Conservation (phyloP, 2,797 vertebrate genomes). For the Phrynocephalus guinanensis region DNA sequence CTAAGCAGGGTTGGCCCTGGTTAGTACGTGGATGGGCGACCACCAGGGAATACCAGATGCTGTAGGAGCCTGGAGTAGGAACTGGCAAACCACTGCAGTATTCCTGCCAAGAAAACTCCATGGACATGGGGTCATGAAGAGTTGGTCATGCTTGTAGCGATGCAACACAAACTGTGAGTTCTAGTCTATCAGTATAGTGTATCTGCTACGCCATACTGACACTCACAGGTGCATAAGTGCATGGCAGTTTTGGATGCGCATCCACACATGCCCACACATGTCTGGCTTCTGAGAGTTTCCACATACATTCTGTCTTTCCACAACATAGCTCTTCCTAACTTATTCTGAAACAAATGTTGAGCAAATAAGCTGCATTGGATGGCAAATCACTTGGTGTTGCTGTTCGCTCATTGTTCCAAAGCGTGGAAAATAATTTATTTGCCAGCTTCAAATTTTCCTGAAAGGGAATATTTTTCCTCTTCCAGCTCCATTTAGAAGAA, state of each 20-base stretch:
- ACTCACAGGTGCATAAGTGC: background rate
- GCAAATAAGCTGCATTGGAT: conserved; percentile 46
- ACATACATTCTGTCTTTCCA: conserved; percentile 37
- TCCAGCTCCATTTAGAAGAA: background rate
- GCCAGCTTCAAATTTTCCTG: conserved; percentile 26
- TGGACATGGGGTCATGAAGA: no score
- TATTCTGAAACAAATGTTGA: conserved; percentile 55
- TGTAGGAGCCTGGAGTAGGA: no score
- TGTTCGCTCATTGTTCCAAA: conserved; percentile 45
- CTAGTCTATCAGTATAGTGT: no score
- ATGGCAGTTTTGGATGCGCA: background rate
- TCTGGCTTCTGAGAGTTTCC: conserved; percentile 43
- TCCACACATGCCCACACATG: background rate
- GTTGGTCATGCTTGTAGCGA: no score
- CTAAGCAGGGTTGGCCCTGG: no score
- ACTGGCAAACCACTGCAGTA: no score
- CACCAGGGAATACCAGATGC: no score
- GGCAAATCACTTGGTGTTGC: conserved; percentile 46
- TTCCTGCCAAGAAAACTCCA: no score
- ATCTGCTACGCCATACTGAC: no score
- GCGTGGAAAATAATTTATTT: conserved; percentile 51
- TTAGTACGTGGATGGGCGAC: no score
- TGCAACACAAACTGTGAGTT: no score
- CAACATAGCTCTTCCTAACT: conserved; percentile 48
- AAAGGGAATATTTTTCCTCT: conserved; percentile 18